phyloP scores from a whole-genome alignment of 2,797 vertebrate genomes.

The Limosa lapponica region DNA sequence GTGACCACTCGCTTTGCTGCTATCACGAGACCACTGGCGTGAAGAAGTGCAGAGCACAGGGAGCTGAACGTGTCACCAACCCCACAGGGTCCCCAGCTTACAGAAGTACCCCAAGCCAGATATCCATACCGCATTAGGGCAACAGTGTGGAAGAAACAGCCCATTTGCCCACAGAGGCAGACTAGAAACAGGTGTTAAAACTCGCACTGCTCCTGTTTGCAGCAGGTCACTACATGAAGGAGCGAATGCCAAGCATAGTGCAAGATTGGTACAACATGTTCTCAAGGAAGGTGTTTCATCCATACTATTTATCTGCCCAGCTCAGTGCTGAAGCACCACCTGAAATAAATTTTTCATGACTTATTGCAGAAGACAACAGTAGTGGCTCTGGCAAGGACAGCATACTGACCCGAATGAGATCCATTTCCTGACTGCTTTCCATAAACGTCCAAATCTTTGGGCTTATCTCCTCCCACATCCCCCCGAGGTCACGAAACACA shows the following conservation, averaged over 20 bases:
- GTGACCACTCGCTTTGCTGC: neutral
- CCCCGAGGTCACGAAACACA: constrained; percentile 91
- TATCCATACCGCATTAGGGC: neutral
- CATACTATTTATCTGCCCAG: neutral
- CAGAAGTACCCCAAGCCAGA: neutral
- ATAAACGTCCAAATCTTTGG: constrained; percentile 93
- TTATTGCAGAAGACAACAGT: neutral
- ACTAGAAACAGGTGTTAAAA: neutral
- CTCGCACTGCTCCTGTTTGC: neutral
- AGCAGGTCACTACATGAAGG: neutral
- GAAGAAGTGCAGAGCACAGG: neutral
- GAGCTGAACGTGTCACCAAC: neutral
- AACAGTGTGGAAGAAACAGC: neutral
- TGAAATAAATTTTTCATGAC: neutral
- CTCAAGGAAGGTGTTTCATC: neutral
- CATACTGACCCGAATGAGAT: constrained; percentile 85
- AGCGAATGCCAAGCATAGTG: neutral
- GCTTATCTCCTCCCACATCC: constrained; percentile 94
- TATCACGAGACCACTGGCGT: neutral
- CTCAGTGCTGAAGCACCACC: neutral
- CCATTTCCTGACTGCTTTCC: constrained; percentile 90
- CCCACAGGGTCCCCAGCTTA: neutral
- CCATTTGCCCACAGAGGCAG: neutral
- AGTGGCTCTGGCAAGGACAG: neutral
- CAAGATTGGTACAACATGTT: neutral